These are phyloP conservation scores for Phortica okadai DNA, from an alignment of 2,888 invertebrate species.

Conservation along the genomic window DNA sequence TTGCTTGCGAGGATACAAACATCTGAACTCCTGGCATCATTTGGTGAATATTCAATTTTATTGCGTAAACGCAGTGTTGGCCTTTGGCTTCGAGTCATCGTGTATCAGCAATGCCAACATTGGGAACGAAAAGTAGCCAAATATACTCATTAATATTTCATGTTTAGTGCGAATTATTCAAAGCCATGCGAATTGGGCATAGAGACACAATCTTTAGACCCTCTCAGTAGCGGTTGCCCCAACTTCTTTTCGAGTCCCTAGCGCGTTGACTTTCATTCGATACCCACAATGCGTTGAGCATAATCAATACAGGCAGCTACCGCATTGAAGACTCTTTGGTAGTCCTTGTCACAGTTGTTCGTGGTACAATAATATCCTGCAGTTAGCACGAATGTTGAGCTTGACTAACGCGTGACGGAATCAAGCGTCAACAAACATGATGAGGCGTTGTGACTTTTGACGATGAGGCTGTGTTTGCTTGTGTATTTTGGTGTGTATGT, in stretches of 20 bases:
- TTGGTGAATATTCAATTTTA: conserved; percentile 67
- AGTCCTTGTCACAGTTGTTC: not conserved
- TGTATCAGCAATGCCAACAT: not conserved
- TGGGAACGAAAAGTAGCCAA: conserved; percentile 25
- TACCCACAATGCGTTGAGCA: conserved; percentile 56
- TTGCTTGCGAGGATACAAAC: not conserved
- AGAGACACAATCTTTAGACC: not conserved
- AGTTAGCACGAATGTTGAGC: conserved; percentile 39
- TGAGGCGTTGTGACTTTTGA: conserved; percentile 3
- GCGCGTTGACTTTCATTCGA: conserved; percentile 9
- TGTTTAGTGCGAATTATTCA: conserved; percentile 68
- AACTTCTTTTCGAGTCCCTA: not conserved
- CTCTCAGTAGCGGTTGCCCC: conserved; percentile 30
- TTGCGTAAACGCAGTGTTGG: conserved; percentile 60
- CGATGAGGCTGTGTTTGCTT: not conserved
- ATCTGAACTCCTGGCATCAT: conserved; percentile 43
- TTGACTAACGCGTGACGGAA: conserved; percentile 49
- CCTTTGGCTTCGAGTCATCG: conserved; percentile 12
- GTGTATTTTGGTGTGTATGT: conserved; percentile 20
- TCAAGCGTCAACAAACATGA: conserved; percentile 49
- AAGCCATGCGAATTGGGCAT: conserved; percentile 56
- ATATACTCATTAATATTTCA: conserved; percentile 69
- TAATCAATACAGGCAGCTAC: conserved; percentile 48
- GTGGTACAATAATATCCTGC: conserved; percentile 44
- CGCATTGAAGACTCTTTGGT: conserved; percentile 10